A percentile compares a stretch with the other conserved stretches of the same genome.
Conservation (phyloP, 2,113 vertebrate species). For the Odontophorus gujanensis region DNA sequence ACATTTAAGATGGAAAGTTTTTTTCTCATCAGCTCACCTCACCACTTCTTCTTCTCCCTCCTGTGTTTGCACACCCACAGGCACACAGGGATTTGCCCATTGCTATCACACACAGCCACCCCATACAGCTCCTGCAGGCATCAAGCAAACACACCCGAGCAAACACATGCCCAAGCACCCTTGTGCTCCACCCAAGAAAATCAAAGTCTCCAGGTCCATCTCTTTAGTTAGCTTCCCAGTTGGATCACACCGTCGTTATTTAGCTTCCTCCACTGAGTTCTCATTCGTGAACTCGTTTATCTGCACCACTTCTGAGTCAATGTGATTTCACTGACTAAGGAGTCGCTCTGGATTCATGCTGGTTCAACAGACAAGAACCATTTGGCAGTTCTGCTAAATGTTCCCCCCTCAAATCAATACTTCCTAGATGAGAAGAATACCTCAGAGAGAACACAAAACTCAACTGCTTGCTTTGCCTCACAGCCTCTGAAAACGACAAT, state of each 20-base stretch:
- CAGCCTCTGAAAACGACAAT: not conserved
- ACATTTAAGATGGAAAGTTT: accelerated
- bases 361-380: not conserved
- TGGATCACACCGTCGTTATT: not conserved
- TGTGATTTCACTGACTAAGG: not conserved
- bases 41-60: not conserved
- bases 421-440: not conserved
- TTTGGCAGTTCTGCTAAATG: not conserved
- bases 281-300: not conserved
- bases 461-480: not conserved
- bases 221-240: not conserved
- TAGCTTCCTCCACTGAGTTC: not conserved
- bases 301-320: not conserved
- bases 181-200: not conserved
- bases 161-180: not conserved
- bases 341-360: not conserved
- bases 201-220: accelerated
- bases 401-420: not conserved
- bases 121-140: not conserved
- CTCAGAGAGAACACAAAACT: not conserved
- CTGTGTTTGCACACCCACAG: not conserved
- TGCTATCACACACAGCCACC: not conserved
- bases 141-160: not conserved
- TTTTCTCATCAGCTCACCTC: not conserved
- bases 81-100: not conserved